Base-by-base conservation (phyloP, 2,113 vertebrate species). In the Nyctereutes procyonoides region DNA sequence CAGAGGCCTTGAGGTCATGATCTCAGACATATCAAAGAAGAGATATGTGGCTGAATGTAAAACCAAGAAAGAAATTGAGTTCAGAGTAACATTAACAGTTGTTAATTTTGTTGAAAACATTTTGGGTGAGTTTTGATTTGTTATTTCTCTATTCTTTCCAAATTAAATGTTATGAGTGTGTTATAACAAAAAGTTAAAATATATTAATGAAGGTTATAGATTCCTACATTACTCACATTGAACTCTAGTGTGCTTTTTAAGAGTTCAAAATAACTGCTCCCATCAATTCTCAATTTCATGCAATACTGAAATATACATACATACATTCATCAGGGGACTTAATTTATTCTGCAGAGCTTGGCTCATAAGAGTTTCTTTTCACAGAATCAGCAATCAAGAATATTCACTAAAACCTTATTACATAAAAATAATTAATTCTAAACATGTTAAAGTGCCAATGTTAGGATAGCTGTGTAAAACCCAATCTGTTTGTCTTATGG, bases 361-460 rank as follows among this genome's bases (percentile, higher is more conserved):
- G 38, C 32, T 87, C 24, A 69, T 56, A 87, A 74, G 3, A 62
- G 30, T 83, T 89, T 71, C n/a, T 53, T 83, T 85, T 74, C 58
- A 71, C 35, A 86, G 86, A 89, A 62, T 56, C 43, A 95, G 58
- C 35, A 83, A 83, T 48, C 30, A 87, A 80, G 69, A 83, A 97
- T 95, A 74, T 43, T 48, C 9, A 60, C 26, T 53, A 67, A 94
- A 91, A 82, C 8, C 20, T 85, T 88, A 56, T 63, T 83, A 43
- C 28, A 71, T 92, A 95, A 96, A 96, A 97, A 43, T 20, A 93
- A 86, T 67, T 95, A 3, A 96, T 74, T 83, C 2, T 60, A 95
- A 93, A 90, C 13, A 84, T 15, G 14, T 5, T 76, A 24, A 92
- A 80, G 26, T 63, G n/a, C 17, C 32, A 93, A 51, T 87, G 81